Evolutionary conservation across 2,888 invertebrate genomes (phyloP).

Genomic region (Spilosoma lubricipeda): DNA sequence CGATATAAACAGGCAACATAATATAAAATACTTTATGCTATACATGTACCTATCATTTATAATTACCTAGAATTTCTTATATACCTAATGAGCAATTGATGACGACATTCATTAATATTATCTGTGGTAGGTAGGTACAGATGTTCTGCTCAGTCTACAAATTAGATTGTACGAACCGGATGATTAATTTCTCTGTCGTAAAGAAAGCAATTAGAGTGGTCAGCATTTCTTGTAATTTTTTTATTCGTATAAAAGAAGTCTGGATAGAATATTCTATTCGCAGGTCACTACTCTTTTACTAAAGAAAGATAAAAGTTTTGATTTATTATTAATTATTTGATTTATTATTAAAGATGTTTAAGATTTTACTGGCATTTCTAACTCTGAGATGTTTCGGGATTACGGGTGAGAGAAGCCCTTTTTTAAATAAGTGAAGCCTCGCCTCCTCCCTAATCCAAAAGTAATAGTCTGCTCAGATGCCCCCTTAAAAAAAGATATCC

Average conservation of each 20-base stretch:
- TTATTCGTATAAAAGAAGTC: conserved; percentile 1
- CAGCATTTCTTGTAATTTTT: conserved; percentile 17
- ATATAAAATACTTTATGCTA: not conserved
- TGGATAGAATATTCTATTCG: not conserved
- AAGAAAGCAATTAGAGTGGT: conserved; percentile 25
- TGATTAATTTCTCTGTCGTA: conserved; percentile 35
- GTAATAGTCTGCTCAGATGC: too few relatives aligned
- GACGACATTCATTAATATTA: conserved; percentile 41
- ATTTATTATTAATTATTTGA: not conserved
- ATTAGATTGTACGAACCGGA: conserved; percentile 24
- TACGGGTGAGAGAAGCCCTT: too few relatives aligned
- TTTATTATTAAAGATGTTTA: not conserved
- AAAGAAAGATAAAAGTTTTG: not conserved
- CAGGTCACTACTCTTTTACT: not conserved
- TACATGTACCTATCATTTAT: not conserved
- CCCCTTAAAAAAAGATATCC: too few relatives aligned
- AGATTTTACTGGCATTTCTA: not conserved
- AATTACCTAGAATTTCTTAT: not conserved
- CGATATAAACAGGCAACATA: not conserved
- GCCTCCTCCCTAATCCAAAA: too few relatives aligned
- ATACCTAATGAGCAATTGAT: conserved; percentile 48
- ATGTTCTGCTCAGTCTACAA: conserved; percentile 32
- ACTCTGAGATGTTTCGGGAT: not conserved
- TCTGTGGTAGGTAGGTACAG: conserved; percentile 13
- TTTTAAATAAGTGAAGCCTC: not conserved